Percentiles rank a stretch among this genome's conserved stretches.
Conservation (phyloP, 2,888 invertebrate genomes). For the Rutpela maculata region DNA sequence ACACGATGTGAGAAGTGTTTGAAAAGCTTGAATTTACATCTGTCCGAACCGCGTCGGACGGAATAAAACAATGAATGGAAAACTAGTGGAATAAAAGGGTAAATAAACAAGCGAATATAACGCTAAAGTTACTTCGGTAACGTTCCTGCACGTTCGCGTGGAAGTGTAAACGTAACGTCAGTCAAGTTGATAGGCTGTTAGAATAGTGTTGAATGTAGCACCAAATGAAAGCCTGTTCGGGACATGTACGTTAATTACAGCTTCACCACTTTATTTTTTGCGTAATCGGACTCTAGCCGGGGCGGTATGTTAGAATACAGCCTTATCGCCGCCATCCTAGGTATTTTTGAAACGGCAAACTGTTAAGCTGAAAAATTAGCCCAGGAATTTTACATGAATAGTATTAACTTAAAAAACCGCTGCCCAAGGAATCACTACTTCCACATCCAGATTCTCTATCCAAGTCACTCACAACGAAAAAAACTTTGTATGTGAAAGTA, state of each 20-base stretch:
- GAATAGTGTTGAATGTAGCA: constrained; percentile 50
- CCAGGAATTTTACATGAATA: neutral
- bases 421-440: no score
- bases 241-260: constrained; percentile 57
- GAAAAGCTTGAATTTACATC: constrained; percentile 45
- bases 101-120: constrained; percentile 50
- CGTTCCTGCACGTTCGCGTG: constrained; percentile 51
- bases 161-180: constrained; percentile 56
- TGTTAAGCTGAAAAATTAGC: no score
- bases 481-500: no score
- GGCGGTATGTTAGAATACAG: neutral
- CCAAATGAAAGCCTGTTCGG: constrained; percentile 49
- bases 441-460: no score
- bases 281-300: constrained; percentile 18
- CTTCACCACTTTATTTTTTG: constrained; percentile 48
- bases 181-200: constrained; percentile 51
- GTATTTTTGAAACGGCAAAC: no score
- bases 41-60: constrained; percentile 31
- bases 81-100: constrained; percentile 46
- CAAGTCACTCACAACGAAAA: no score
- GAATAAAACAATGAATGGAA: constrained; percentile 44
- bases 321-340: neutral
- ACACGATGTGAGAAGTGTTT: neutral
- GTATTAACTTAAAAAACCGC: no score
- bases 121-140: constrained; percentile 47